Conservation (phyloP, 2,797 vertebrate genomes). For the Dipus sagitta region DNA sequence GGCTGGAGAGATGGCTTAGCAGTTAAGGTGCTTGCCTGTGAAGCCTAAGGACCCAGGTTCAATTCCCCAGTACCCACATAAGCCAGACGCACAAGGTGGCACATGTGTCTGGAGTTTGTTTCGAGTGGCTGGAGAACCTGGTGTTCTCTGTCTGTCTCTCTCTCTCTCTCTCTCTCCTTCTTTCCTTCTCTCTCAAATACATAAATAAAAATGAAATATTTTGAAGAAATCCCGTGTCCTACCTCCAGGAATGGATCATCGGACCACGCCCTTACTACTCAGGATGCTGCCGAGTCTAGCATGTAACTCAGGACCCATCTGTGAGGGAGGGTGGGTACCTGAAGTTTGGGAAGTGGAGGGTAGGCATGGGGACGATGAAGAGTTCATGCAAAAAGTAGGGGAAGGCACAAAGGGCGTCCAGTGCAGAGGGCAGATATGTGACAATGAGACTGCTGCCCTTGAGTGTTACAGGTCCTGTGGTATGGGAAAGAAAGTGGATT, state of each 20-base stretch:
- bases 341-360: background rate
- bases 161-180: too few species aligned
- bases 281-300: too few species aligned
- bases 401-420: rapidly evolving
- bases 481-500: background rate
- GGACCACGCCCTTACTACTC: background rate
- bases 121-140: too few species aligned
- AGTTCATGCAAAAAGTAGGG: rapidly evolving
- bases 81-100: too few species aligned
- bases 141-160: too few species aligned
- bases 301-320: background rate
- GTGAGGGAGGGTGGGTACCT: background rate
- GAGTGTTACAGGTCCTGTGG: rapidly evolving
- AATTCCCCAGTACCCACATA: too few species aligned
- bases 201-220: too few species aligned
- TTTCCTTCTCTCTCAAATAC: too few species aligned
- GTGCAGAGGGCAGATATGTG: background rate
- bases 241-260: background rate
- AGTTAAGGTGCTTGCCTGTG: too few species aligned
- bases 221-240: background rate
- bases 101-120: too few species aligned
- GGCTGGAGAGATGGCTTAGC: too few species aligned
- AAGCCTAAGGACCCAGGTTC: too few species aligned
- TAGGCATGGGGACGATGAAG: background rate
- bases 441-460: background rate